These are phyloP conservation scores for Delia radicum DNA, from an alignment of 1,140 invertebrate genomes.

Conservation along the genomic window DNA sequence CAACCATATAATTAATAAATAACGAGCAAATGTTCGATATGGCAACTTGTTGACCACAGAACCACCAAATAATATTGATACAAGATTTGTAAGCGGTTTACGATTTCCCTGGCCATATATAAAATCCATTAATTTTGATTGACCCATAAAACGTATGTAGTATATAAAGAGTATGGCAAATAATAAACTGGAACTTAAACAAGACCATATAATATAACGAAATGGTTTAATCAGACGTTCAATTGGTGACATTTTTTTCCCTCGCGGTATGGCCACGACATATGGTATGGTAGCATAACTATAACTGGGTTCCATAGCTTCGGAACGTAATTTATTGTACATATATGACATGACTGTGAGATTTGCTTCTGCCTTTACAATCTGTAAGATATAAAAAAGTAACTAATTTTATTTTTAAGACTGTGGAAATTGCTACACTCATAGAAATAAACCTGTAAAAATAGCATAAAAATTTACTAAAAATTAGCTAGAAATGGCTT, in stretches of 20 bases:
- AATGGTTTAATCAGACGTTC: conserved; percentile 41
- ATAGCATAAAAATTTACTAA: no score
- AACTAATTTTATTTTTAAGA: no score
- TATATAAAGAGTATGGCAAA: conserved; percentile 34
- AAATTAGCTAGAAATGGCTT: no score
- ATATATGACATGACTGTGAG: conserved; percentile 42
- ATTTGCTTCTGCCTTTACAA: conserved; percentile 40
- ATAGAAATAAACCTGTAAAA: no score
- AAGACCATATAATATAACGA: conserved; percentile 39
- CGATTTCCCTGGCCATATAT: conserved; percentile 39
- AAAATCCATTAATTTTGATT: conserved; percentile 27
- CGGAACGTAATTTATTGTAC: conserved; percentile 38
- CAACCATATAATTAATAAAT: conserved; percentile 39
- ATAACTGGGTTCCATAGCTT: conserved; percentile 38
- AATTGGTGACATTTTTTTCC: conserved; percentile 34
- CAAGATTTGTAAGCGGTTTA: conserved; percentile 36
- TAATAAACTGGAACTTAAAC: conserved; percentile 31
- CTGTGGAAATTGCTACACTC: no score
- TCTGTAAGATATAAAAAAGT: conserved; percentile 29
- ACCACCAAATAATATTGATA: conserved; percentile 35
- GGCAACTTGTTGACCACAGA: conserved; percentile 25
- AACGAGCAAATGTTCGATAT: conserved; percentile 42
- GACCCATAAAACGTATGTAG: conserved; percentile 14
- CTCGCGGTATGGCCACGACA: conserved; percentile 36
- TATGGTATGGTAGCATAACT: conserved; percentile 44